These are phyloP conservation scores for Guaruba guarouba DNA, from an alignment of 2,113 vertebrate genomes.

Conservation along the genomic window DNA sequence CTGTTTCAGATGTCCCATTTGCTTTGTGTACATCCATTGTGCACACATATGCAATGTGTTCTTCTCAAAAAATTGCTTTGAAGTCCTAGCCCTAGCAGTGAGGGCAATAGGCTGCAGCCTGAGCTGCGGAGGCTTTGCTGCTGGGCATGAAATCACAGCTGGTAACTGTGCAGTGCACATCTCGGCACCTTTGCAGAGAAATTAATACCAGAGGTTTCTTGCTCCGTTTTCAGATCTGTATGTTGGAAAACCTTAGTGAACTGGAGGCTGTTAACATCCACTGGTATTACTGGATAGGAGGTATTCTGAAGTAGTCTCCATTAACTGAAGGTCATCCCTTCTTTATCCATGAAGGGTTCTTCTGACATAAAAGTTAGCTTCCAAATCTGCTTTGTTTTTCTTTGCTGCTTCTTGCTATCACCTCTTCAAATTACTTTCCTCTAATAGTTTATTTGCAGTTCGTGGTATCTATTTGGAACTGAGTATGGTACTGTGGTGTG, in stretches of 20 bases:
- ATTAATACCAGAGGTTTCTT: not conserved
- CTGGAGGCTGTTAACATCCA: not conserved
- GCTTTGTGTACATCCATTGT: not conserved
- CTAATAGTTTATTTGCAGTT: not conserved
- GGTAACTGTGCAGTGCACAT: rapidly evolving
- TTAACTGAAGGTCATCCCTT: not conserved
- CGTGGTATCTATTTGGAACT: not conserved
- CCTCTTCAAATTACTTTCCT: not conserved
- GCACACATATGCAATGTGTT: rapidly evolving
- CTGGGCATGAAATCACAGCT: not conserved
- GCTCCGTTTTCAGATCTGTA: not conserved
- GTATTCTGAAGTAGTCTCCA: not conserved
- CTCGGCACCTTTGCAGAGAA: not conserved
- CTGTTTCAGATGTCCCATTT: not conserved
- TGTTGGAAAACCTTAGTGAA: not conserved
- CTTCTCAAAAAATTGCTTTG: not conserved
- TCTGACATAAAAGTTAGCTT: not conserved
- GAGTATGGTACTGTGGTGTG: not conserved
- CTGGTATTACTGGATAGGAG: not conserved
- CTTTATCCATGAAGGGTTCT: not conserved
- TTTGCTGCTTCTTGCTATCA: not conserved
- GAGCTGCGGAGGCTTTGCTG: not conserved
- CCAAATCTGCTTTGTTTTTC: not conserved
- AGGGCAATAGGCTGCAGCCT: not conserved
- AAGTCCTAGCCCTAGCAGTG: not conserved